Base-by-base conservation (phyloP, 2,888 invertebrate species). In the Conus canariensis region DNA sequence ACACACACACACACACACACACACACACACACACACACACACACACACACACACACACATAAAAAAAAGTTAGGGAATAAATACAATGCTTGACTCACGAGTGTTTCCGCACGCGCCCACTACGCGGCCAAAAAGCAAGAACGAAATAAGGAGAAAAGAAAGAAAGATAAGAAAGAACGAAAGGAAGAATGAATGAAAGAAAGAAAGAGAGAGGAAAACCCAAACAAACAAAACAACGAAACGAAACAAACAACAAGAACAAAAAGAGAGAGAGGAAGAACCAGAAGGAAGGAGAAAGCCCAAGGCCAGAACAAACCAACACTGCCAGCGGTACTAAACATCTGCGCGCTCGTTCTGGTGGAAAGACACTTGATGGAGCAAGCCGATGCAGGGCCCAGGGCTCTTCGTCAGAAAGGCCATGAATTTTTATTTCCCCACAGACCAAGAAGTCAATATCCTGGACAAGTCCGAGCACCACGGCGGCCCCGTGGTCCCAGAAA, bases 41-140 rank as follows among this genome's bases (percentile, higher is more conserved):
- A 85, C 85, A 85, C 85, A 85, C 85, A 85, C 85, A 85, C 85
- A 85, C 59, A 85, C 59, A 85, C 85, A 85, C 85, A 56, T 9
- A 83, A 8, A 83, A 83, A 8, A 45, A 10, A 45, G 16, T 19
- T 14, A 56, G 12, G 14, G 16, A 83, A 14, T 10, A 56, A 16
- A 58, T 10, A 56, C 30, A 56, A 7, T 14, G 7, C 10, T 10
- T 14, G 64, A 64, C 14, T 45, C 45, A 45, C 45, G 45, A 30
- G 45, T 45, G 45, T 45, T 45, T 45, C 45, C 45, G 45, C 45
- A 45, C 45, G 45, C 45, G 45, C 45, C 45, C 45, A 45, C 4
- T 45, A 45, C 45, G 45, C 45, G 45, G 45, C 45, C 8, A 22
- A 22, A 22, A 22, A 22, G n/a, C 8, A 22, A 70, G 70, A 70